Evolutionary conservation across 2,113 vertebrate genomes (phyloP), one percentile per base, ranked within the genome.

Genomic region (Plotosus lineatus): DNA sequence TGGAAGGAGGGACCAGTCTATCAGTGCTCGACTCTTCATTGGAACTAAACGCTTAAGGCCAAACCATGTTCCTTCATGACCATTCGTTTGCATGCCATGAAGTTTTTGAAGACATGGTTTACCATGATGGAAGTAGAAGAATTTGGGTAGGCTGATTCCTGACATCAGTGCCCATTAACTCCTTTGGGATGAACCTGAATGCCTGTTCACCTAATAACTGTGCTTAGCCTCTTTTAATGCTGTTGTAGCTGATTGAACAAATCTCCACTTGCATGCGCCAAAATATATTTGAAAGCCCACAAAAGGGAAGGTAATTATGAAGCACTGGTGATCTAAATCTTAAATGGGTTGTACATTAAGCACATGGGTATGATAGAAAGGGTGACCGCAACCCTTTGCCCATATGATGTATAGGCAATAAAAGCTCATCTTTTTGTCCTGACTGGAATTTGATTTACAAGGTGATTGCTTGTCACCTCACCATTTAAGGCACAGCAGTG

Each of bases 361-460:
- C 31, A 36, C 15, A 2, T 33, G 14, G 28, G 14, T 61, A 28
- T 61, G 58, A 61, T 33, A 6, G 15, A 6, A 31, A 14, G 3
- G 15, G 31, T 63, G 31, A 28, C 26, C 55, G 28, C 61, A 66
- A n/a, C 4, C 8, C 1, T n/a, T 66, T 60, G 26, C 28, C 60
- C 31, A n/a, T 26, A n/a, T 68, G n/a, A 11, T 44, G 36, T 38
- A 38, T 65, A 1, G 21, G 21, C 23, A 23, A 38, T 17, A 23
- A 21, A 61, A 6, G 86, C 44, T 89, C 80, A 36, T 88, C 89
- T 87, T 88, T 44, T 88, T 44, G 31, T 84, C 83, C 75, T 89
- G 80, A 75, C 36, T 92, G 90, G 84, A 87, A 90, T 89, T 88
- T 89, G 90, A 92, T 87, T 88, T 88, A 89, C 87, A 1, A 0